Conservation (phyloP, 2,797 vertebrate genomes). For the Phalloptychus januarius region DNA sequence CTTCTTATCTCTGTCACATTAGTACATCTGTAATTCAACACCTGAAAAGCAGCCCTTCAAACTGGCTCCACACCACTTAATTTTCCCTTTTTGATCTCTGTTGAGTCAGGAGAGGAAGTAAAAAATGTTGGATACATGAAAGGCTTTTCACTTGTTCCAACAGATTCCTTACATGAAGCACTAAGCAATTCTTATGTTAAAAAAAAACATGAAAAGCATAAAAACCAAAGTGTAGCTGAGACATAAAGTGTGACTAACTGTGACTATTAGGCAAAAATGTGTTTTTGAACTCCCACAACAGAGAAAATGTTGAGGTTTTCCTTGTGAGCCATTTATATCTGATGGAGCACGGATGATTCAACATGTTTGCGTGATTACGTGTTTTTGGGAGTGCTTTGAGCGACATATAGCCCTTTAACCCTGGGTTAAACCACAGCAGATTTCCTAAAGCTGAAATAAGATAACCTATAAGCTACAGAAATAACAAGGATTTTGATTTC, state of each 20-base stretch:
- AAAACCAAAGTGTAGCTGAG: slow-evolving; percentile 24
- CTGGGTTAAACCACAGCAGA: slow-evolving; percentile 7
- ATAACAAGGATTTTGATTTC: not conserved
- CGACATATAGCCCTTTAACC: not conserved
- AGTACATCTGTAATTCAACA: slow-evolving; percentile 62
- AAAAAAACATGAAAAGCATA: slow-evolving; percentile 16
- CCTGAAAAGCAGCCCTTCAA: slow-evolving; percentile 68
- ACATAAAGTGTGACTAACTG: slow-evolving; percentile 38
- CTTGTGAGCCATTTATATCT: slow-evolving; percentile 9
- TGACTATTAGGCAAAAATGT: slow-evolving; percentile 31
- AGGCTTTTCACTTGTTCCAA: slow-evolving; percentile 50
- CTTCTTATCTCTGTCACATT: slow-evolving; percentile 29
- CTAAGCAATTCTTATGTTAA: slow-evolving; percentile 16
- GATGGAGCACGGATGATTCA: slow-evolving; percentile 42
- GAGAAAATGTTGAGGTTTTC: slow-evolving; percentile 23
- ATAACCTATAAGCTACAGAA: not conserved
- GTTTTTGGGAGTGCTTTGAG: slow-evolving; percentile 15
- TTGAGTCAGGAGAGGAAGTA: slow-evolving; percentile 61
- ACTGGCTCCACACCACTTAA: slow-evolving; percentile 38
- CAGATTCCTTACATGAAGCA: slow-evolving; percentile 46
- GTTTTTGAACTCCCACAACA: slow-evolving; percentile 40
- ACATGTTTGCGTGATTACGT: slow-evolving; percentile 16
- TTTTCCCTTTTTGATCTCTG: slow-evolving; percentile 35
- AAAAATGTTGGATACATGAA: slow-evolving; percentile 70
- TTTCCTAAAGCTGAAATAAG: slow-evolving; percentile 9